phyloP scores from a whole-genome alignment of 2,113 vertebrate genomes.

The Callorhinus ursinus region DNA sequence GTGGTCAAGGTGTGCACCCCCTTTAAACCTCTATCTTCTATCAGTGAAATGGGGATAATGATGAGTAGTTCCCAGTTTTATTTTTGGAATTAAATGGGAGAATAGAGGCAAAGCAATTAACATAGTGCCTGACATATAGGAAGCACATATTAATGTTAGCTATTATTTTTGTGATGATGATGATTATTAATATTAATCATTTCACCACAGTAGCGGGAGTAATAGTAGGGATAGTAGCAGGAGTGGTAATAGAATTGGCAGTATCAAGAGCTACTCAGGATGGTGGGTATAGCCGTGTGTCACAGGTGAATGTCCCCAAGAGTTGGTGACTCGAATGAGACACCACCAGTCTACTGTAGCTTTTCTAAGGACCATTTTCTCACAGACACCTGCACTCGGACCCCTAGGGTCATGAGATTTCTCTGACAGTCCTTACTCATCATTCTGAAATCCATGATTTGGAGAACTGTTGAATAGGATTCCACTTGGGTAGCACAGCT shows the following conservation, averaged over 20 bases:
- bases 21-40: background rate
- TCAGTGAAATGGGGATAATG: background rate
- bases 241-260: background rate
- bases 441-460: background rate
- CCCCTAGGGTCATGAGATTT: background rate
- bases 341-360: no score
- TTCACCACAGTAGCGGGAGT: background rate
- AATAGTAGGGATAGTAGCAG: background rate
- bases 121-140: background rate
- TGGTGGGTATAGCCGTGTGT: background rate
- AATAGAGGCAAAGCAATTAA: background rate
- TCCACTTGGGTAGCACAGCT: background rate
- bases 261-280: background rate
- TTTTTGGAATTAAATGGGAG: background rate
- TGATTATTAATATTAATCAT: background rate
- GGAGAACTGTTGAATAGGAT: background rate
- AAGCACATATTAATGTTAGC: background rate
- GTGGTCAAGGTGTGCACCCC: background rate
- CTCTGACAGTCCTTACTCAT: background rate
- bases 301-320: background rate
- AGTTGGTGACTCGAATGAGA: background rate
- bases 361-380: background rate
- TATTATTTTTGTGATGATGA: conserved; percentile 46
- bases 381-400: background rate
- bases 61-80: background rate